These are phyloP conservation scores for Sisor rabdophorus DNA, from an alignment of 2,113 vertebrate genomes.

Conservation along the genomic window DNA sequence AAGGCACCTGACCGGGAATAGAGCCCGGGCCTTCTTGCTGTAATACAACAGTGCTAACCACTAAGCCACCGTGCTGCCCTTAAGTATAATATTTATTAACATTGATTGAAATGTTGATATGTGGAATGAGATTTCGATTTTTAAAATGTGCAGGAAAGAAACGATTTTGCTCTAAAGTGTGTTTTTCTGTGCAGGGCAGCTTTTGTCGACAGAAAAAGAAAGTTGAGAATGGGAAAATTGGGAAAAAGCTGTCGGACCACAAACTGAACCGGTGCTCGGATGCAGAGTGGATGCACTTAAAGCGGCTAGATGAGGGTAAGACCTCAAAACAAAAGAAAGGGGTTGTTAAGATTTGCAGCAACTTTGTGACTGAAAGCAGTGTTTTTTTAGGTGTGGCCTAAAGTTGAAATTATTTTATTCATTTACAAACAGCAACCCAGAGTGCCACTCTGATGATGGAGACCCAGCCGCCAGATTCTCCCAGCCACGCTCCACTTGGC, in stretches of 20 bases:
- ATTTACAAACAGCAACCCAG: conserved; percentile 69
- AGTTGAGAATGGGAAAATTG: conserved; percentile 77
- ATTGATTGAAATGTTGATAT: no score
- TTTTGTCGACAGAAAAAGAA: conserved; percentile 71
- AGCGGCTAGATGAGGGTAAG: conserved; percentile 74
- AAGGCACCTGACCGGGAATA: no score
- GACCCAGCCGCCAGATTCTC: conserved; percentile 77
- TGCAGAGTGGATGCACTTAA: conserved; percentile 92
- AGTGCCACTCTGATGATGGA: conserved; percentile 86
- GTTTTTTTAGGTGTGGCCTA: background rate
- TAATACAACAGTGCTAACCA: no score
- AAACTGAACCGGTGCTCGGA: conserved; percentile 87
- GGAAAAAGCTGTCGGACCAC: conserved; percentile 91
- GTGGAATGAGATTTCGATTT: no score
- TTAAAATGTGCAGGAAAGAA: background rate
- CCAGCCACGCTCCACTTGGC: conserved; percentile 71
- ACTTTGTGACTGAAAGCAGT: background rate
- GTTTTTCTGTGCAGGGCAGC: conserved; percentile 68
- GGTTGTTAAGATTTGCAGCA: no score
- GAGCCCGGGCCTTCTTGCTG: no score
- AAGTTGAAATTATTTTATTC: background rate
- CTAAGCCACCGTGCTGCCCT: no score
- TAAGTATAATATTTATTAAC: no score
- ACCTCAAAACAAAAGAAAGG: background rate
- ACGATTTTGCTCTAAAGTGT: background rate